Evolutionary conservation across 2,888 invertebrate species (phyloP).

Genomic region (Euphydryas editha): DNA sequence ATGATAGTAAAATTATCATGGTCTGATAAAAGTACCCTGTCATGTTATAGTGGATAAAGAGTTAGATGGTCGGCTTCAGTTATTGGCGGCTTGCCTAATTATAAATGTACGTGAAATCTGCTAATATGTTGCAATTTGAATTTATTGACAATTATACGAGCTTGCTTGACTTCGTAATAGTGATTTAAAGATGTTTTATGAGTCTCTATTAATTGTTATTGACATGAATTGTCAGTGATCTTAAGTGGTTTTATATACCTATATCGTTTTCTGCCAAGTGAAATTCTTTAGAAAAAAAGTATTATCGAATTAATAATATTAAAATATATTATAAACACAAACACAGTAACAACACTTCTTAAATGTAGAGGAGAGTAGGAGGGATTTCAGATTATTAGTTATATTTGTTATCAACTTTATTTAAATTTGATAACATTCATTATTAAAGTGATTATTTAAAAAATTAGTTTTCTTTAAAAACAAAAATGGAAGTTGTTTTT

Average conservation of each 20-base stretch:
- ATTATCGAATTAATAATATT: too few relatives aligned
- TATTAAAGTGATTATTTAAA: too few relatives aligned
- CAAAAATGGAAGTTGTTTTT: too few relatives aligned
- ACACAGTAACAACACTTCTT: too few relatives aligned
- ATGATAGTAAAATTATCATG: constrained; percentile 35
- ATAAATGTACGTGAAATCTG: constrained; percentile 50
- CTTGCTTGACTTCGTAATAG: background rate
- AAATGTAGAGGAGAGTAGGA: too few relatives aligned
- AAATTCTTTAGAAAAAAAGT: too few relatives aligned
- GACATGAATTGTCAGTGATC: background rate
- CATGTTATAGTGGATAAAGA: constrained; percentile 58
- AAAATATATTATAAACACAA: too few relatives aligned
- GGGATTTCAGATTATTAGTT: too few relatives aligned
- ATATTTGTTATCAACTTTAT: too few relatives aligned
- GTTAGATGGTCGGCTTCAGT: constrained; percentile 45
- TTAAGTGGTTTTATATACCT: background rate
- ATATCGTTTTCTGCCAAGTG: too few relatives aligned
- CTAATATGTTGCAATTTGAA: constrained; percentile 10
- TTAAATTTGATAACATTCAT: too few relatives aligned
- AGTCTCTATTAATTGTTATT: background rate
- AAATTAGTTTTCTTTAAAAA: too few relatives aligned
- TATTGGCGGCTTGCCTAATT: constrained; percentile 61
- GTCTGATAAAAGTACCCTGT: constrained; percentile 52
- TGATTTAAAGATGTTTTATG: background rate
- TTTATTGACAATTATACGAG: constrained; percentile 6